These are phyloP conservation scores for Fabriciana adippe DNA, from an alignment of 2,888 invertebrate species.

Conservation along the genomic window DNA sequence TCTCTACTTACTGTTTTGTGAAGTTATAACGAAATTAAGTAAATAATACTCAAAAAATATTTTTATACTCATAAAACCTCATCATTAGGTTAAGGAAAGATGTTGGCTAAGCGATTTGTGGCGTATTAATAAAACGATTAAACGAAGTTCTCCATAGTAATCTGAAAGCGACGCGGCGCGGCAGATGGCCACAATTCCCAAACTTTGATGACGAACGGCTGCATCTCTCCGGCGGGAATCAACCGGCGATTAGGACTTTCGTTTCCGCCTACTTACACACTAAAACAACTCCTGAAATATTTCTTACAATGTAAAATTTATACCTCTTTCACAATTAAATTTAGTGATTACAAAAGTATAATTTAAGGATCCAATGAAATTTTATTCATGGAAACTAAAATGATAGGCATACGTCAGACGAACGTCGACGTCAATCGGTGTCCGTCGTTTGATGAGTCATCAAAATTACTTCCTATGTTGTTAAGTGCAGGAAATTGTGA, in stretches of 20 bases:
- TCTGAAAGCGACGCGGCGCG: slow-evolving; percentile 75
- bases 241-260: slow-evolving; percentile 71
- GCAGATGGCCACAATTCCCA: slow-evolving; percentile 79
- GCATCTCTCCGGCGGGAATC: slow-evolving; percentile 61
- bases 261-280: slow-evolving; percentile 58
- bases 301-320: background rate
- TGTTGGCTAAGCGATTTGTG: slow-evolving; percentile 78
- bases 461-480: slow-evolving; percentile 80
- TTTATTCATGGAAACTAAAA: slow-evolving; percentile 43
- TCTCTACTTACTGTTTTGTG: too few species aligned
- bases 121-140: slow-evolving; percentile 83
- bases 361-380: too few species aligned
- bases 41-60: slow-evolving; percentile 34
- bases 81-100: slow-evolving; percentile 55
- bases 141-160: slow-evolving; percentile 78
- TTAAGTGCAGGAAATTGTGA: slow-evolving; percentile 83
- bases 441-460: slow-evolving; percentile 79
- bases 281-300: slow-evolving; percentile 4
- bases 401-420: slow-evolving; percentile 61
- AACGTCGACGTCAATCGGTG: slow-evolving; percentile 64
- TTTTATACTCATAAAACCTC: slow-evolving; percentile 37
- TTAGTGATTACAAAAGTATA: background rate
- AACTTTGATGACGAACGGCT: slow-evolving; percentile 78
- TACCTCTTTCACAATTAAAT: background rate
- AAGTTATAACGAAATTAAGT: background rate